Conservation (phyloP, 2,797 vertebrate species). For the Allobates femoralis region DNA sequence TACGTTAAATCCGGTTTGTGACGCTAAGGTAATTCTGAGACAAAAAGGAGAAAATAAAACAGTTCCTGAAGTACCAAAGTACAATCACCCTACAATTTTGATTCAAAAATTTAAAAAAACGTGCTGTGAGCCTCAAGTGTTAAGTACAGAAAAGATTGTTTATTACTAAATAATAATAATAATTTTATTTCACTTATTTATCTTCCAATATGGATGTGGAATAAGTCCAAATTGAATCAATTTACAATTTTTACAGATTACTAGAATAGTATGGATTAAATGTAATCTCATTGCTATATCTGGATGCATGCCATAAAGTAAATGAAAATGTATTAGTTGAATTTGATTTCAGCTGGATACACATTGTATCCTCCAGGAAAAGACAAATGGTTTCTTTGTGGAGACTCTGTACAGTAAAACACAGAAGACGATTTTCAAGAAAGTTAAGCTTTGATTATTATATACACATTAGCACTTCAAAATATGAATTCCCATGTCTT, state of each 20-base stretch:
- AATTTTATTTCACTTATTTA: too few species aligned
- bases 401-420: slow-evolving; percentile 8
- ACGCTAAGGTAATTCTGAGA: too few species aligned
- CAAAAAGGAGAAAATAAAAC: too few species aligned
- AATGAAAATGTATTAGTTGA: slow-evolving; percentile 14
- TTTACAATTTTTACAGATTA: neutral
- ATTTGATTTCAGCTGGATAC: slow-evolving; percentile 18
- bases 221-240: neutral
- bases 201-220: neutral
- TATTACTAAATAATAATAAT: too few species aligned
- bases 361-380: neutral
- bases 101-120: too few species aligned
- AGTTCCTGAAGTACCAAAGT: too few species aligned
- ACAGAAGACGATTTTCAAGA: slow-evolving; percentile 21
- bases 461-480: slow-evolving; percentile 46
- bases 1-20: too few species aligned
- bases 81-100: too few species aligned
- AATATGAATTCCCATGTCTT: slow-evolving; percentile 27
- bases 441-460: slow-evolving; percentile 38
- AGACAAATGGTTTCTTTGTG: slow-evolving; percentile 23
- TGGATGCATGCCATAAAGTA: neutral
- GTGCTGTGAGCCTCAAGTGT: too few species aligned
- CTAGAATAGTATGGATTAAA: slow-evolving; percentile 4
- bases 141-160: too few species aligned
- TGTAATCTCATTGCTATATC: neutral